Percentiles rank a stretch among this genome's conserved stretches.
Conservation (phyloP, 2,113 vertebrate genomes). For the Gobiocypris rarus region DNA sequence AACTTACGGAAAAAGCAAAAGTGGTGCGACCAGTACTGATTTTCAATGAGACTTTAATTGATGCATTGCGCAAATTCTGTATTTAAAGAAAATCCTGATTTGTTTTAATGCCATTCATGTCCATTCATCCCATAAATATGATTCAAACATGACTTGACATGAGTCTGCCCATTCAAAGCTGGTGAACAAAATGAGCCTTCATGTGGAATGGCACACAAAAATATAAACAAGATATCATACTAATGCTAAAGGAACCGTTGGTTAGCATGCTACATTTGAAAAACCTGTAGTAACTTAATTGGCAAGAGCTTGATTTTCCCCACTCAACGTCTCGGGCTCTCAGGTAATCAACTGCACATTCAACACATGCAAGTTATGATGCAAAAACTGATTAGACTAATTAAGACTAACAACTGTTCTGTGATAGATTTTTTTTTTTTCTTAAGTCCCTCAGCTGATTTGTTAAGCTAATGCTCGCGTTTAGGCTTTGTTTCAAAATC, state of each 20-base stretch:
- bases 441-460: background rate
- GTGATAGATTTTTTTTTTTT: background rate
- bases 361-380: background rate
- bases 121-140: background rate
- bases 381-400: constrained; percentile 29
- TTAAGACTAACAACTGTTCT: constrained; percentile 26
- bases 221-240: background rate
- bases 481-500: background rate
- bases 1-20: no score
- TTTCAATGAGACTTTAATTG: background rate
- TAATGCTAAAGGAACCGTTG: background rate
- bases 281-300: constrained; percentile 18
- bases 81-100: background rate
- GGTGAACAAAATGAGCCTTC: background rate
- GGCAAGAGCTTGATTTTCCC: constrained; percentile 12
- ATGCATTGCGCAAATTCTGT: background rate
- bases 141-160: background rate
- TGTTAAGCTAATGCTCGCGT: background rate
- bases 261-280: background rate
- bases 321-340: background rate
- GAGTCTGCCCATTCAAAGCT: background rate
- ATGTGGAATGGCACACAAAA: background rate
- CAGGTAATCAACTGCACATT: constrained; percentile 26
- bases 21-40: background rate
- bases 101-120: background rate